These are phyloP conservation scores for Eilema sororculum DNA, from an alignment of 2,888 invertebrate species.

Conservation along the genomic window DNA sequence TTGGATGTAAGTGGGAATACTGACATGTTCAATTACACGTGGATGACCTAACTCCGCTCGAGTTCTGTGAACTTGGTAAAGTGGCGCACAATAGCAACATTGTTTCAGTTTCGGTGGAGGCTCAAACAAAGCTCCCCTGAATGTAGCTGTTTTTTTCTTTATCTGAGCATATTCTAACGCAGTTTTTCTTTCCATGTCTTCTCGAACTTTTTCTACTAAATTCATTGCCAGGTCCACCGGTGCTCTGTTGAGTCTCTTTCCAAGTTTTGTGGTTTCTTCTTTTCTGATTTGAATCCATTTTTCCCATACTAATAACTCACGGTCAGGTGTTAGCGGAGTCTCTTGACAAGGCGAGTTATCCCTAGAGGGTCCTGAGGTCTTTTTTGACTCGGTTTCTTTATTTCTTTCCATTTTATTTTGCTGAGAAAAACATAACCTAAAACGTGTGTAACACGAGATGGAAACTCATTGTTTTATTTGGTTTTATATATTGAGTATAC, in stretches of 20 bases:
- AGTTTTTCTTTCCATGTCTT: conserved; percentile 72
- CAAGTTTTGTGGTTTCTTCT: conserved; percentile 67
- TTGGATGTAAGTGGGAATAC: conserved; percentile 70
- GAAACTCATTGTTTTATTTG: neutral
- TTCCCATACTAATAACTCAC: conserved; percentile 74
- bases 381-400: neutral
- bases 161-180: conserved; percentile 75
- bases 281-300: conserved; percentile 76
- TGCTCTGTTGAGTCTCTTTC: conserved; percentile 54
- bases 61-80: conserved; percentile 73
- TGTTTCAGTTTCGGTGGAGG: conserved; percentile 70
- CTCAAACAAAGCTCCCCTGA: conserved; percentile 70
- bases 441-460: neutral
- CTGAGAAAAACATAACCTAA: neutral
- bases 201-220: conserved; percentile 63
- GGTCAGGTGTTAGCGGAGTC: conserved; percentile 59
- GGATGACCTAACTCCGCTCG: conserved; percentile 70
- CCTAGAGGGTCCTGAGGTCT: neutral
- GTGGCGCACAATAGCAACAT: conserved; percentile 66
- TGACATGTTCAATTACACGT: conserved; percentile 69
- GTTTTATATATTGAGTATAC: too few relatives aligned
- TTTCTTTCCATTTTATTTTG: neutral
- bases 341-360: neutral
- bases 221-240: conserved; percentile 78
- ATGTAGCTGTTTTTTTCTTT: conserved; percentile 51